These are phyloP conservation scores for Plecotus auritus DNA, from an alignment of 2,113 vertebrate species.

Conservation along the genomic window DNA sequence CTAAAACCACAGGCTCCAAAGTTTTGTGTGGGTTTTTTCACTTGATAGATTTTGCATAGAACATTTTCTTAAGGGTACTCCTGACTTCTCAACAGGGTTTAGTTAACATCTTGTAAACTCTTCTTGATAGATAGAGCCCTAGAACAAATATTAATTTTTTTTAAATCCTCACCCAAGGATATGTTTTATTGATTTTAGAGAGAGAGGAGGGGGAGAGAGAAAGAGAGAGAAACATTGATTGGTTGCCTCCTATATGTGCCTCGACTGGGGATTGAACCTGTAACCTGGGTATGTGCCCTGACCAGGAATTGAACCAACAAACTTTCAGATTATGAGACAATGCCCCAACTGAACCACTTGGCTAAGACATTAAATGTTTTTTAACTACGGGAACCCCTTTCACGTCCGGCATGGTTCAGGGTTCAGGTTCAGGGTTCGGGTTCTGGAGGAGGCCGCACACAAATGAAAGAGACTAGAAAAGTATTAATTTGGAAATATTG, in stretches of 20 bases:
- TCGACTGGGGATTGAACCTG: not conserved
- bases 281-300: not conserved
- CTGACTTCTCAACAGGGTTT: not conserved
- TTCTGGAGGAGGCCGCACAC: no score
- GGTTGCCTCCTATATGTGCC: not conserved
- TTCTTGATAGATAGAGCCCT: not conserved
- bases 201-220: not conserved
- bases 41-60: not conserved
- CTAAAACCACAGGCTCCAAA: not conserved
- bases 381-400: not conserved
- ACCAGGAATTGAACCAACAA: not conserved
- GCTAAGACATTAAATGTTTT: not conserved
- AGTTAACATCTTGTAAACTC: not conserved
- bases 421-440: no score
- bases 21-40: not conserved
- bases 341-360: not conserved
- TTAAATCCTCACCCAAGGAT: not conserved
- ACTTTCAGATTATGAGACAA: not conserved
- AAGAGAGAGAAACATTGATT: not conserved
- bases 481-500: no score
- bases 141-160: not conserved
- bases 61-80: not conserved
- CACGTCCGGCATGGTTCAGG: no score
- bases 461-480: no score
- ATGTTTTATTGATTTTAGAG: not conserved